Evolutionary conservation across 2,888 invertebrate genomes (phyloP).

Genomic region (Pachydiplax longipennis): DNA sequence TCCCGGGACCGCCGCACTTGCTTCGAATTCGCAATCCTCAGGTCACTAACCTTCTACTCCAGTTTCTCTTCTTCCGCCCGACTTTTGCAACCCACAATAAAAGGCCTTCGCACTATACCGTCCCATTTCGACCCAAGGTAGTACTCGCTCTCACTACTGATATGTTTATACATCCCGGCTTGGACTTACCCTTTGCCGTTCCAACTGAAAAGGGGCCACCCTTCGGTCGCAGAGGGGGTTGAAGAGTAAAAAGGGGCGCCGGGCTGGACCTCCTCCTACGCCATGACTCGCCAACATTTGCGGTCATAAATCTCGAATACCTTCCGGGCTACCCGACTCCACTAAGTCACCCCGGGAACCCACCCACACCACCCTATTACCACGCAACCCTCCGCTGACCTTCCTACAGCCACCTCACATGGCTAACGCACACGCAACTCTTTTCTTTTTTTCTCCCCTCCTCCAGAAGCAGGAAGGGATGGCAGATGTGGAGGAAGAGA

Average conservation of each 20-base stretch:
- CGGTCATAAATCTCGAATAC: slow-evolving; percentile 34
- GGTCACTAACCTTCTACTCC: not conserved
- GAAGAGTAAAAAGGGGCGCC: not conserved
- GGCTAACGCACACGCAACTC: not conserved
- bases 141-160: not conserved
- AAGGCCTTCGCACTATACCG: not conserved
- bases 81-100: not conserved
- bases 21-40: not conserved
- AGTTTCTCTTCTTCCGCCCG: not conserved
- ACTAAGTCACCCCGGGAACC: not conserved
- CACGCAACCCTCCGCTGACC: not conserved
- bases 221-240: not conserved
- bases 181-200: not conserved
- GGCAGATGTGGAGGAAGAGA: not conserved
- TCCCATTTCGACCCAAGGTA: not conserved
- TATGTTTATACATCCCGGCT: not conserved
- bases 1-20: not conserved
- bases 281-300: slow-evolving; percentile 9
- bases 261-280: not conserved
- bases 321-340: slow-evolving; percentile 40
- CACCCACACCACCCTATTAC: not conserved
- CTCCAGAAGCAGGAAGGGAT: not conserved
- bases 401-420: not conserved
- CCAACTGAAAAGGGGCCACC: not conserved
- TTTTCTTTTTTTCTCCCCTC: not conserved